Percentiles rank a stretch among this genome's conserved stretches.
phyloP scores from a whole-genome alignment of 2,113 vertebrate species.

The Sturnira hondurensis region DNA sequence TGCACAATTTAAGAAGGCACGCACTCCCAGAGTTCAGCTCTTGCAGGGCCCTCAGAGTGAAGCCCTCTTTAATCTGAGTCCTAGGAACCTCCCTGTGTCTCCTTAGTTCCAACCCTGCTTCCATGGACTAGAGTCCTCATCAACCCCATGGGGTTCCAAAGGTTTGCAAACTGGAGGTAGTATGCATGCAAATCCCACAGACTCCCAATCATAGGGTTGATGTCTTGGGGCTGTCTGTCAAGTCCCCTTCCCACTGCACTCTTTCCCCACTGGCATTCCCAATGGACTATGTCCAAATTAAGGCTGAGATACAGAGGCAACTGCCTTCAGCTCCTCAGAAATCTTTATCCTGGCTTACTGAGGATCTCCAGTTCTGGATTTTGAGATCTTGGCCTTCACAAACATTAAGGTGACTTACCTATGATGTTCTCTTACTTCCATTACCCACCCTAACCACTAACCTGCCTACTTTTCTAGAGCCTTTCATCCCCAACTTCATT shows the following conservation, averaged over 20 bases:
- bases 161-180: background rate
- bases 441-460: background rate
- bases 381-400: background rate
- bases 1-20: background rate
- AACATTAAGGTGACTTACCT: background rate
- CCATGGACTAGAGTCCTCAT: background rate
- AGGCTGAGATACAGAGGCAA: no score
- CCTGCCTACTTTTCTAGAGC: background rate
- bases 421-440: background rate
- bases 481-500: background rate
- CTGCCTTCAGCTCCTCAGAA: background rate
- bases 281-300: rapidly evolving
- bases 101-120: background rate
- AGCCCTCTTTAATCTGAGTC: background rate
- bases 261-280: background rate
- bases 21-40: background rate
- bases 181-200: background rate
- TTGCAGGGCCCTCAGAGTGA: background rate
- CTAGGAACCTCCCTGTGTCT: background rate
- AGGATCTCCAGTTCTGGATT: background rate
- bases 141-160: background rate
- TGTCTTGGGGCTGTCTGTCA: background rate
- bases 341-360: background rate
- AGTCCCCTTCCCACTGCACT: background rate
- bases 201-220: background rate